Evolutionary conservation across 2,113 vertebrate genomes (phyloP).

Genomic region (Lasiurus borealis): DNA sequence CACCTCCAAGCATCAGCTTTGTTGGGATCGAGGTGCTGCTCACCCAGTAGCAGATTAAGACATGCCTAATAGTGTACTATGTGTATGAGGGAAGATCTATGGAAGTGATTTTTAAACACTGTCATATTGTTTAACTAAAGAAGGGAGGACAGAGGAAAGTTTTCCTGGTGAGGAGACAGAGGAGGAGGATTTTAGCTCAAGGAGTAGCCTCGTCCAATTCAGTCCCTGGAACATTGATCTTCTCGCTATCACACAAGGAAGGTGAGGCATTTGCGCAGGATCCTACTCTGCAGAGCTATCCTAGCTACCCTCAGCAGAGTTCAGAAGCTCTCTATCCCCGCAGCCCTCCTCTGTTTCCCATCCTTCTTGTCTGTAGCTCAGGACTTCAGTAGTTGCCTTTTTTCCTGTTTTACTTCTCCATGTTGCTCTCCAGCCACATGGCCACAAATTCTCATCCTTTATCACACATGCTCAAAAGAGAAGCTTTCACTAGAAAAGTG

Average conservation of each 20-base stretch:
- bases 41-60: background rate
- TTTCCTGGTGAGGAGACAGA: background rate
- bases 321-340: background rate
- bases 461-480: background rate
- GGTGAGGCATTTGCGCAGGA: background rate
- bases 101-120: background rate
- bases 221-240: background rate
- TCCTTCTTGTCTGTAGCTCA: background rate
- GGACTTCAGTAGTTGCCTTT: background rate
- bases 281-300: background rate
- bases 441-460: background rate
- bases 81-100: background rate
- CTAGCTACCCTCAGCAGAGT: background rate
- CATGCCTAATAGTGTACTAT: background rate
- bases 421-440: background rate
- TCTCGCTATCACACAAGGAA: background rate
- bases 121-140: background rate
- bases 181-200: background rate
- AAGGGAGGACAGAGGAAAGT: background rate
- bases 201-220: background rate
- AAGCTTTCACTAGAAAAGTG: background rate
- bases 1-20: background rate
- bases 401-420: background rate
- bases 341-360: background rate
- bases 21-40: background rate